Evolutionary conservation across 2,888 invertebrate species (phyloP).

Genomic region (Sesia apiformis): DNA sequence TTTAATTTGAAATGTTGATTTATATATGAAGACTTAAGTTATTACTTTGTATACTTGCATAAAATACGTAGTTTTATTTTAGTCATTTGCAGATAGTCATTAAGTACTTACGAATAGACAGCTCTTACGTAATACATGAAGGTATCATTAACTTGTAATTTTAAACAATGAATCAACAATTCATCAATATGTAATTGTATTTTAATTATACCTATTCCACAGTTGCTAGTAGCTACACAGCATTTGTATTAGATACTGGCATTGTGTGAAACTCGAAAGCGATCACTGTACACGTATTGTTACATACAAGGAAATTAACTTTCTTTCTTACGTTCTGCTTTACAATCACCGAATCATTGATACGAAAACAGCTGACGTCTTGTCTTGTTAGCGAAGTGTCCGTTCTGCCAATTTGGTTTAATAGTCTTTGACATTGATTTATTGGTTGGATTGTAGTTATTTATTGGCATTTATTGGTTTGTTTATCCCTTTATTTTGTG

Average conservation of each 20-base stretch:
- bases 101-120: too few species aligned
- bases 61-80: too few species aligned
- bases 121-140: neutral
- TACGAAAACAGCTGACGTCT: constrained; percentile 3
- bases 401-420: neutral
- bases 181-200: neutral
- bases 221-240: neutral
- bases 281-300: constrained; percentile 2
- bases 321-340: constrained; percentile 9
- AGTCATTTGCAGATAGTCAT: too few species aligned
- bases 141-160: neutral
- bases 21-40: too few species aligned
- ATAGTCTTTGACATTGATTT: neutral
- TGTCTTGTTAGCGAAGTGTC: neutral
- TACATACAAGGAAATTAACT: constrained; percentile 11
- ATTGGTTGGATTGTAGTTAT: neutral
- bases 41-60: too few species aligned
- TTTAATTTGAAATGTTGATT: too few species aligned
- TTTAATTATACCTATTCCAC: neutral
- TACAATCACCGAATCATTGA: constrained; percentile 6
- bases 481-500: too few species aligned
- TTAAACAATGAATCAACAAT: neutral
- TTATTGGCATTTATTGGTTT: too few species aligned
- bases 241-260: neutral
- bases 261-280: neutral